These are phyloP conservation scores for Melanotaenia pygmaea DNA, from an alignment of 2,797 vertebrate species.

Conservation along the genomic window DNA sequence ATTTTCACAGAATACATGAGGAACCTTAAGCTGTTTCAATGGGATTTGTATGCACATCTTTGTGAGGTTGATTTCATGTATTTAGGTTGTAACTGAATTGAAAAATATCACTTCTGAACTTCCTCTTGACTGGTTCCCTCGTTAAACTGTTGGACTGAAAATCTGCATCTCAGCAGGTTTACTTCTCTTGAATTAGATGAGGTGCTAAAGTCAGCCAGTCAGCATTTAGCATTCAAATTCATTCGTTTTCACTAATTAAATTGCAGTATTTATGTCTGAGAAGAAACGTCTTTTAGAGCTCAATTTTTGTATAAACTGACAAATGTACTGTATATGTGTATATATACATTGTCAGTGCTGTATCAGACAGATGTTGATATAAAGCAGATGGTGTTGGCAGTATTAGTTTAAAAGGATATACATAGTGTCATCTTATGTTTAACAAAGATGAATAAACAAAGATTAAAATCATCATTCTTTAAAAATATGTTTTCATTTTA, in stretches of 20 bases:
- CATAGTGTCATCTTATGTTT: neutral
- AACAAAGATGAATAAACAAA: neutral
- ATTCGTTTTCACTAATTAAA: conserved; percentile 21
- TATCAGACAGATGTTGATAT: too few relatives aligned
- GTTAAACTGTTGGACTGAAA: conserved; percentile 7
- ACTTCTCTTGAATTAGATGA: conserved; percentile 18
- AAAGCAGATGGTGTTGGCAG: neutral
- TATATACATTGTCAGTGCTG: neutral
- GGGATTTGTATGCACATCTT: neutral
- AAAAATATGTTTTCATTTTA: neutral
- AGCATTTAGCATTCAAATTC: conserved; percentile 17
- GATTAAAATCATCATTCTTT: too few relatives aligned
- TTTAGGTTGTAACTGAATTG: neutral
- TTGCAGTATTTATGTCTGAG: neutral
- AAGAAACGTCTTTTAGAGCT: neutral
- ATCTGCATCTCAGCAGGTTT: conserved; percentile 14
- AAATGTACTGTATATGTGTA: neutral
- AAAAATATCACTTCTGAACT: neutral
- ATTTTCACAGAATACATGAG: neutral
- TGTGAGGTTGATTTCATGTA: neutral
- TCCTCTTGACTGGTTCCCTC: neutral
- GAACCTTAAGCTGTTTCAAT: neutral
- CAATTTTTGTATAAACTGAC: neutral
- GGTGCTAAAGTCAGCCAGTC: conserved; percentile 28
- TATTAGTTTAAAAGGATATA: neutral